Conservation (phyloP, 2,113 vertebrate genomes). For the Poeciliopsis retropinna region DNA sequence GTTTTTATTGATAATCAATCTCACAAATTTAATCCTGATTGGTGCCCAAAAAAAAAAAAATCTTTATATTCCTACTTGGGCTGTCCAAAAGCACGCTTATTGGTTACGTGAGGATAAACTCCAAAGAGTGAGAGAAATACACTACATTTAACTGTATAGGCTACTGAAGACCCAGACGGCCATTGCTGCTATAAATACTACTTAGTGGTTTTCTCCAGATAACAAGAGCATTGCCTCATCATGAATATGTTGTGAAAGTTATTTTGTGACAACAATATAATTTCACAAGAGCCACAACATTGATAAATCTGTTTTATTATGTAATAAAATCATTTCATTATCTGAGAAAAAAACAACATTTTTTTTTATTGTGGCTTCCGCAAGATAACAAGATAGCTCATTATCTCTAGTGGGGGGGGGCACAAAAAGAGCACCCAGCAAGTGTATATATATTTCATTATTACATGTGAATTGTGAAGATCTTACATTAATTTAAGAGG, state of each 20-base stretch:
- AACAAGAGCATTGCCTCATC: background rate
- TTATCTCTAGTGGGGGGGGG: background rate
- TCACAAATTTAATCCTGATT: background rate
- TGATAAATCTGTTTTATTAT: background rate
- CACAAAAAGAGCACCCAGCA: too few relatives aligned
- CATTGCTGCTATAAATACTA: too few relatives aligned
- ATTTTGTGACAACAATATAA: background rate
- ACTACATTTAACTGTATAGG: background rate
- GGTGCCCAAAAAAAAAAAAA: background rate
- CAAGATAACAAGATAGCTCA: background rate
- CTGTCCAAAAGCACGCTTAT: background rate
- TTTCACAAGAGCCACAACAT: background rate
- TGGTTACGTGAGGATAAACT: background rate
- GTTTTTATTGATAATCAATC: slow-evolving; percentile 21
- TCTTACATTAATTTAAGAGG: background rate
- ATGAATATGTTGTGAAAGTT: background rate
- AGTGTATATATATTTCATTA: background rate
- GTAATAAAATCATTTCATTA: background rate
- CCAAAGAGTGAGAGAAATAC: background rate
- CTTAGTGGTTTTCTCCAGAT: background rate
- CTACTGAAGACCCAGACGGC: background rate
- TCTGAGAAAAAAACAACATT: background rate
- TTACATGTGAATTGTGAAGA: background rate
- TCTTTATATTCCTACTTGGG: background rate
- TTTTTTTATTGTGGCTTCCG: background rate